Percentiles rank a stretch among this genome's conserved stretches.
phyloP scores from a whole-genome alignment of 2,888 invertebrate genomes.

The Pardosa pseudoannulata region DNA sequence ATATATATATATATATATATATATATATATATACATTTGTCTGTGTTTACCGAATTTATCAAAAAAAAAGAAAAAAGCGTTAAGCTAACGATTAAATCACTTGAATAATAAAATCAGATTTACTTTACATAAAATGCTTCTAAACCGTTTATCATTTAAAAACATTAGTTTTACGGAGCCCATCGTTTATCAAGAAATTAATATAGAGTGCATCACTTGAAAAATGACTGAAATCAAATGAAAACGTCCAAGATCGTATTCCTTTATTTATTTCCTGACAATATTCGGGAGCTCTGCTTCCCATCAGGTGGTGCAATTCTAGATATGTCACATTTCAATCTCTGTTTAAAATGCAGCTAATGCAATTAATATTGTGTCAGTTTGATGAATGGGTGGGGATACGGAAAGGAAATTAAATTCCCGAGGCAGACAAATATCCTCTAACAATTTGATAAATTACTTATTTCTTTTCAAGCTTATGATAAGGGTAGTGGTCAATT shows the following conservation, averaged over 20 bases:
- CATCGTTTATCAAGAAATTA: too few relatives aligned
- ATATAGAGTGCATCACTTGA: too few relatives aligned
- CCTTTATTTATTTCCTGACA: background rate
- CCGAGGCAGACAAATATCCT: background rate
- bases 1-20: too few relatives aligned
- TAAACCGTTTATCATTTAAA: too few relatives aligned
- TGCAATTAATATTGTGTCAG: constrained; percentile 10
- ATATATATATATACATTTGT: too few relatives aligned
- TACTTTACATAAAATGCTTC: too few relatives aligned
- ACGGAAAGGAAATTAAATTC: constrained; percentile 20
- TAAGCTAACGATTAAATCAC: too few relatives aligned
- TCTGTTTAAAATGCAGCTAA: constrained; percentile 17
- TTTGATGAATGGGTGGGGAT: constrained; percentile 15
- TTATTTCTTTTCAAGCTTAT: background rate
- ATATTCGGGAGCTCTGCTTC: background rate
- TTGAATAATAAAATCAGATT: too few relatives aligned
- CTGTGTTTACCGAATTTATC: too few relatives aligned
- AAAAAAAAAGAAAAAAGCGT: too few relatives aligned
- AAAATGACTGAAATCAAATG: background rate
- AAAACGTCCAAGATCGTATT: background rate
- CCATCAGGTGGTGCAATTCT: background rate
- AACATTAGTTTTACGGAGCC: too few relatives aligned
- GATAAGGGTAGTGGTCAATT: background rate
- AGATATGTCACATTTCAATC: constrained; percentile 9
- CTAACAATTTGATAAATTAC: constrained; percentile 15